phyloP scores from a whole-genome alignment of 53 echinoderm and acorn worm genomes.

The Mesocentrotus franciscanus region DNA sequence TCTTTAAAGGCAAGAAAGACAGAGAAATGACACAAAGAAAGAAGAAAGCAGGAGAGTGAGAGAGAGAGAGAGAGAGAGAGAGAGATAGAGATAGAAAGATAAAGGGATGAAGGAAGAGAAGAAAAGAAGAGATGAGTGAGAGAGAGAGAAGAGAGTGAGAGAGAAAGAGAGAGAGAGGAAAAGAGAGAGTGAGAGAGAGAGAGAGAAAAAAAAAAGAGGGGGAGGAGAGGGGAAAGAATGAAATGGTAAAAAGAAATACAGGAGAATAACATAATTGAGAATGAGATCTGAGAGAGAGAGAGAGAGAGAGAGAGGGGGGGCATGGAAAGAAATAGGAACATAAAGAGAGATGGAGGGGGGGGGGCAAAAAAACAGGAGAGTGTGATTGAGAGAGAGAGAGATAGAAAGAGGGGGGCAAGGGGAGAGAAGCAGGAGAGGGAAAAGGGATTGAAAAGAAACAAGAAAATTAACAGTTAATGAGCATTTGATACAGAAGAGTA shows the following conservation, averaged over 20 bases:
- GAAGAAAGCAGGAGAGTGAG: neutral
- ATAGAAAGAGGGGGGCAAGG: neutral
- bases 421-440: neutral
- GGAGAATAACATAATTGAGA: no score
- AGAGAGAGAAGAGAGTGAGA: neutral
- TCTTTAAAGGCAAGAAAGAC: constrained; percentile 24
- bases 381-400: neutral
- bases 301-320: no score
- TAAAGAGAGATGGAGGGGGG: neutral
- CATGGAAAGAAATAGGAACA: neutral
- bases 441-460: neutral
- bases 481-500: no score
- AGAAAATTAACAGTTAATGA: no score
- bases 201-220: neutral
- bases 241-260: no score
- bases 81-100: neutral
- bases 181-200: neutral
- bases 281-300: no score
- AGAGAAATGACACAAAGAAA: neutral
- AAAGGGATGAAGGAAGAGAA: neutral
- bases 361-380: no score
- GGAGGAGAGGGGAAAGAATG: neutral
- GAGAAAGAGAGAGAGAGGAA: neutral
- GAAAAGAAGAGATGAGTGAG: neutral
- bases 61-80: neutral